These are phyloP conservation scores for Scaptomyza polygonia DNA, from an alignment of 2,888 invertebrate species.

Conservation along the genomic window DNA sequence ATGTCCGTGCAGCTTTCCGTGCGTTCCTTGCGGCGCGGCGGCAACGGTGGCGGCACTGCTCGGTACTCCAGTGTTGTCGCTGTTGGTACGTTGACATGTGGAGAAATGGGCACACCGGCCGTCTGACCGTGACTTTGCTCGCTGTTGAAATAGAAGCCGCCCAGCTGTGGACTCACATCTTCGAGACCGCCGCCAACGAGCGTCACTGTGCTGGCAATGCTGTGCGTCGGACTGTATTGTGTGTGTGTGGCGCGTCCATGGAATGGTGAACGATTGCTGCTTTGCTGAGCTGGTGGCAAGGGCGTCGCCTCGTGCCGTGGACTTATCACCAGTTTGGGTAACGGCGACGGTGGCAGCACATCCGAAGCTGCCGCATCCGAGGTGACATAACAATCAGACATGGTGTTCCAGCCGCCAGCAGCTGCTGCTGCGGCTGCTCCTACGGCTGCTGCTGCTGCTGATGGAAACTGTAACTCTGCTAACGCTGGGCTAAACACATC, in stretches of 20 bases:
- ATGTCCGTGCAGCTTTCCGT: slow-evolving; percentile 82
- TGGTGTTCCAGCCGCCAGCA: slow-evolving; percentile 33
- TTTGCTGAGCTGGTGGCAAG: slow-evolving; percentile 65
- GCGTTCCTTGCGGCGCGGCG: slow-evolving; percentile 82
- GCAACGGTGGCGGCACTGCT: slow-evolving; percentile 83
- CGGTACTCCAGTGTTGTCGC: slow-evolving; percentile 77
- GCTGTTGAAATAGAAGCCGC: slow-evolving; percentile 68
- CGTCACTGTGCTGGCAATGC: slow-evolving; percentile 69
- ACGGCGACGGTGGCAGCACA: slow-evolving; percentile 72
- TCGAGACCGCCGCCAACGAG: slow-evolving; percentile 52
- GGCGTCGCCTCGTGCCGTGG: slow-evolving; percentile 77
- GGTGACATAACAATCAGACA: slow-evolving; percentile 38
- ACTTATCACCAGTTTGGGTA: slow-evolving; percentile 78
- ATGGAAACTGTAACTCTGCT: slow-evolving; percentile 47
- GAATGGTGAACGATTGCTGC: slow-evolving; percentile 82
- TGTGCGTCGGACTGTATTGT: slow-evolving; percentile 77
- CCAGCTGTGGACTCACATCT: slow-evolving; percentile 68
- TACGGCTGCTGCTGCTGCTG: slow-evolving; percentile 9
- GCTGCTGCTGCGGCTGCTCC: slow-evolving; percentile 8
- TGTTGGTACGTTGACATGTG: slow-evolving; percentile 84
- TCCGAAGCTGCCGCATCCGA: slow-evolving; percentile 45
- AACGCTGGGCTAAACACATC: slow-evolving; percentile 62
- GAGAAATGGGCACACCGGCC: slow-evolving; percentile 82
- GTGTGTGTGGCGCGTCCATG: slow-evolving; percentile 58
- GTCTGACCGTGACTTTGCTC: slow-evolving; percentile 45